A percentile compares a stretch with the other conserved stretches of the same genome.
Evolutionary conservation across 1,140 invertebrate species (phyloP).

Genomic region (Magallana angulata): DNA sequence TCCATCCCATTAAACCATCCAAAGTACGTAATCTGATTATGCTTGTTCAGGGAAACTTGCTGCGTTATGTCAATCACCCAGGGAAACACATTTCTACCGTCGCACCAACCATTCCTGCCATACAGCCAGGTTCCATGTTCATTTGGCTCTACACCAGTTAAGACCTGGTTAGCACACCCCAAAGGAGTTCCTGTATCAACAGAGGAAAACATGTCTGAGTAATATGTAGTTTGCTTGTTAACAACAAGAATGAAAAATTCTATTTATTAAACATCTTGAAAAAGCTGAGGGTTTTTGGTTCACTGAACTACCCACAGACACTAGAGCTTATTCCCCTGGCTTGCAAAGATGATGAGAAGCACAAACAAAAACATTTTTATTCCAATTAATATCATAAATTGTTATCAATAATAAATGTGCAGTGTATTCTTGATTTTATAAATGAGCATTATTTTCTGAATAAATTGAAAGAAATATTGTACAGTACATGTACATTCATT

Average conservation of each 20-base stretch:
- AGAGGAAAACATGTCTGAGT: not conserved
- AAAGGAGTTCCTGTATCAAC: constrained; percentile 63
- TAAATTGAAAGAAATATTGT: too few relatives aligned
- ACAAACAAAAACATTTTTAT: too few relatives aligned
- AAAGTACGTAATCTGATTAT: constrained; percentile 59
- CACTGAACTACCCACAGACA: too few relatives aligned
- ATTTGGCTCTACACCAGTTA: constrained; percentile 65
- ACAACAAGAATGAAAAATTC: too few relatives aligned
- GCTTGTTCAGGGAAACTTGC: constrained; percentile 15
- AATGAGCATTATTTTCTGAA: too few relatives aligned
- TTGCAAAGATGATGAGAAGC: too few relatives aligned
- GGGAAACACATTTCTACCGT: constrained; percentile 64
- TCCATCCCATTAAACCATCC: constrained; percentile 62
- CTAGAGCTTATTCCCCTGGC: too few relatives aligned
- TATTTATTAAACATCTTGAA: too few relatives aligned
- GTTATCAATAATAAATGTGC: not conserved
- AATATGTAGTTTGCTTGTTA: too few relatives aligned
- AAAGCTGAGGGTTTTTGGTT: too few relatives aligned
- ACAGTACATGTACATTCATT: too few relatives aligned
- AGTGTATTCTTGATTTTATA: not conserved
- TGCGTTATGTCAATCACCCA: constrained; percentile 64
- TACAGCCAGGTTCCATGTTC: constrained; percentile 73
- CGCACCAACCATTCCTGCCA: constrained; percentile 72
- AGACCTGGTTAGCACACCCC: constrained; percentile 67
- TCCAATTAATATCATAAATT: too few relatives aligned